Percentiles rank a stretch among this genome's conserved stretches.
phyloP scores from a whole-genome alignment of 2,888 invertebrate genomes.

The Anoplius nigerrimus region DNA sequence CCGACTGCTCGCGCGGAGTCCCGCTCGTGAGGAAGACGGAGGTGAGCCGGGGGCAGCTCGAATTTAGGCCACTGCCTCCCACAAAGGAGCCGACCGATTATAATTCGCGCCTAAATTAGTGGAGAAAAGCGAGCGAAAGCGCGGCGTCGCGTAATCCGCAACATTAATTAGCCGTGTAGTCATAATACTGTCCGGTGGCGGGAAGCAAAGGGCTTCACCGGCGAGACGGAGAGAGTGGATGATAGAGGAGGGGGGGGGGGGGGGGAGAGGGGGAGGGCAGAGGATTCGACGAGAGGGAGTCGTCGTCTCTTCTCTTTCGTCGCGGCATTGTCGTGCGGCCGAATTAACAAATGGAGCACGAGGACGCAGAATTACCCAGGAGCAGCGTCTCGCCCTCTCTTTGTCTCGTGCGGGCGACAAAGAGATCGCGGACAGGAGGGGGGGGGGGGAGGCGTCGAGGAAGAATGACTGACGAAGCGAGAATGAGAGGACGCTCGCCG shows the following conservation, averaged over 20 bases:
- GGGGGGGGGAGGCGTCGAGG: not conserved
- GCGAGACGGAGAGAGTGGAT: not conserved
- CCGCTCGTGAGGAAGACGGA: not conserved
- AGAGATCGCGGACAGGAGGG: not conserved
- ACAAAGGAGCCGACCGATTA: slow-evolving; percentile 25
- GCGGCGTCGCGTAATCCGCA: slow-evolving; percentile 57
- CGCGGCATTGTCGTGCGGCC: slow-evolving; percentile 17
- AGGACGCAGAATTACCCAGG: slow-evolving; percentile 46
- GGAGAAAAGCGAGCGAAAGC: slow-evolving; percentile 35
- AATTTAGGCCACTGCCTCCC: not conserved
- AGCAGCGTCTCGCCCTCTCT: not conserved
- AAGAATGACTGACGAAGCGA: not conserved
- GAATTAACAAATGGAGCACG: slow-evolving; percentile 60
- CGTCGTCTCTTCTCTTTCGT: slow-evolving; percentile 4
- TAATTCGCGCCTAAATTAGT: slow-evolving; percentile 29
- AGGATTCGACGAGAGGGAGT: not conserved
- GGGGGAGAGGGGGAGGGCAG: not conserved
- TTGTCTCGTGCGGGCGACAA: not conserved
- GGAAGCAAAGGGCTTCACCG: slow-evolving; percentile 33
- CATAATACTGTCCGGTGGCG: slow-evolving; percentile 65
- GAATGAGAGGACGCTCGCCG: not conserved
- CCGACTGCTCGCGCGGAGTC: not conserved
- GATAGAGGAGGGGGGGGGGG: too few relatives aligned
- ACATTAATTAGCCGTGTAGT: slow-evolving; percentile 70
- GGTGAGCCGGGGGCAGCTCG: not conserved